Base-by-base conservation (phyloP, 2,113 vertebrate species). In the Bufo bufo region DNA sequence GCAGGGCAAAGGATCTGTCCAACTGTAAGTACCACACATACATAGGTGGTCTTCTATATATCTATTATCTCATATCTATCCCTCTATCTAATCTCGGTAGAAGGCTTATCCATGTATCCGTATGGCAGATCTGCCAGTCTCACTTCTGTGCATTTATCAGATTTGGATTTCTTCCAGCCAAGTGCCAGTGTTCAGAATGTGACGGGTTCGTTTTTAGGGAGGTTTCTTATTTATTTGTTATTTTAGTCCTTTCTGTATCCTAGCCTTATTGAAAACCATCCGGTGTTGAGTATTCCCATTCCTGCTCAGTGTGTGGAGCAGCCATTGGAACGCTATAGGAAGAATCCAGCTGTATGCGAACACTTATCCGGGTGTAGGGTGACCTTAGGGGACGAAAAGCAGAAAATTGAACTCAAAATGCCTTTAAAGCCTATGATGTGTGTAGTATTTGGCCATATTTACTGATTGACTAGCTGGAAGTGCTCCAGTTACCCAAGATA, bases 1-100 rank as follows among this genome's bases (percentile, higher is more conserved):
- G 90, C 11, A 86, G 89, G 43, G 88, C 88, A 9, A 80, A 80
- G 63, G 88, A 89, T 1, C 63, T 85, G 3, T 20, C 83, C 20
- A 84, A 84, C n/a, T 88, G 87, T 88, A 78, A 88, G 87, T 88
- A 65, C 12, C 43, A 45, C 4, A 72, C 12, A 13, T 43, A 13
- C 0, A 66, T 52, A 52, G 4, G 8, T 52, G 8, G 4, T 5
- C 8, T 5, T 52, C 4, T 52, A 52, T 52, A 52, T 52, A 52
- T 52, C 4, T 52, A 52, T 2, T 6, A 6, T 6, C 9, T 6
- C 9, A 52, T 52, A 52, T 52, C 4, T 52, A 52, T 52, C 5
- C 9, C 1, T 52, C 5, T 52, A 52, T 52, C 5, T 52, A 52
- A 6, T 9, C 5, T 52, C 6, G 2, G 52, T 11, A 54, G 17